phyloP scores from a whole-genome alignment of 2,113 vertebrate genomes.

The Hoplias malabaricus region DNA sequence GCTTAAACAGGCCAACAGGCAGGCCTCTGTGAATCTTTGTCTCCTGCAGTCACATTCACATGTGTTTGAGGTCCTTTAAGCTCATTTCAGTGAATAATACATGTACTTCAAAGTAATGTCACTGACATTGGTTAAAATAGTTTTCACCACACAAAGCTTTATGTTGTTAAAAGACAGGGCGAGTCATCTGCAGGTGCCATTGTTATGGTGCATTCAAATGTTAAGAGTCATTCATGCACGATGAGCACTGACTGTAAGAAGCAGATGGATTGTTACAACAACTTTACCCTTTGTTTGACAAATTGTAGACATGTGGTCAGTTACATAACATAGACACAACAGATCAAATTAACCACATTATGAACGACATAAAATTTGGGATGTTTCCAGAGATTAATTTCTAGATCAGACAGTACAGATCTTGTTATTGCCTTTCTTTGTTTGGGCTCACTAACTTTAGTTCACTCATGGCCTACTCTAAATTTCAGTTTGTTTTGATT shows the following conservation, averaged over 20 bases:
- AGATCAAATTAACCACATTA: not conserved
- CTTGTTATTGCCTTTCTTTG: not conserved
- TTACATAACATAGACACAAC: slow-evolving; percentile 4
- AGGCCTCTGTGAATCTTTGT: not conserved
- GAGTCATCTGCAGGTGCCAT: slow-evolving; percentile 37
- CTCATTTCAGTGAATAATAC: not conserved
- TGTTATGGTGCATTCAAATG: slow-evolving; percentile 16
- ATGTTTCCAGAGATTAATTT: not conserved
- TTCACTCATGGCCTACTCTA: not conserved
- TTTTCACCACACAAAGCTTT: not conserved
- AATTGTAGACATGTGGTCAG: slow-evolving; percentile 3
- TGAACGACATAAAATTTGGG: not conserved
- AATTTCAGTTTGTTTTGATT: slow-evolving; percentile 26
- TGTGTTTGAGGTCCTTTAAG: not conserved
- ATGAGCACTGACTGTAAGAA: not conserved
- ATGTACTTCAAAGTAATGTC: not conserved
- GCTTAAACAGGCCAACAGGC: not conserved
- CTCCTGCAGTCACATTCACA: not conserved
- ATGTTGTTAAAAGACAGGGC: slow-evolving; percentile 1
- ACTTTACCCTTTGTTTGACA: slow-evolving; percentile 22
- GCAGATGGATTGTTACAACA: slow-evolving; percentile 23
- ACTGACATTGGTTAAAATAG: not conserved
- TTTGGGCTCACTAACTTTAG: not conserved
- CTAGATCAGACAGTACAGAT: not conserved
- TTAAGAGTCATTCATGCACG: slow-evolving; percentile 36